A percentile compares a stretch with the other conserved stretches of the same genome.
phyloP scores from a whole-genome alignment of 2,113 vertebrate genomes.

The Heloderma charlesbogerti region DNA sequence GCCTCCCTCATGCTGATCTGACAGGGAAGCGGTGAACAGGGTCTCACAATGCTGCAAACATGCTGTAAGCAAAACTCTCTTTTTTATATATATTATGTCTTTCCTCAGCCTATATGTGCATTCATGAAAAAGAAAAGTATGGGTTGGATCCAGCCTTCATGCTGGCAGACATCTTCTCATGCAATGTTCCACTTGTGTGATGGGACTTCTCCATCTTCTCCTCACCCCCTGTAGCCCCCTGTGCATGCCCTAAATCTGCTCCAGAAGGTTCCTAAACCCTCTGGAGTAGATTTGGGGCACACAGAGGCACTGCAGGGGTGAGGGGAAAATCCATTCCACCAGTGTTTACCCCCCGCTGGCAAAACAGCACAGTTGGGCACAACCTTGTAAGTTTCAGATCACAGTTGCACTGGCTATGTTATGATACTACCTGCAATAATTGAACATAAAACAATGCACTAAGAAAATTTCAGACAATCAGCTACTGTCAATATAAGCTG shows the following conservation, averaged over 20 bases:
- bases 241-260: too few species aligned
- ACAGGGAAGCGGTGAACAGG: background rate
- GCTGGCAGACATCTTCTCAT: too few species aligned
- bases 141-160: too few species aligned
- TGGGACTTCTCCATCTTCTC: too few species aligned
- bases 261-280: too few species aligned
- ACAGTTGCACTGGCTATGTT: constrained; percentile 50
- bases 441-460: constrained; percentile 39
- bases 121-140: constrained; percentile 61
- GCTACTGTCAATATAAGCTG: constrained; percentile 34
- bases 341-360: too few species aligned
- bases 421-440: background rate
- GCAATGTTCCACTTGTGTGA: too few species aligned
- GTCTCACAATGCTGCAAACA: background rate
- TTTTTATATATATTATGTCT: background rate
- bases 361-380: too few species aligned
- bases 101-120: constrained; percentile 46
- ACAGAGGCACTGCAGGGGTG: too few species aligned
- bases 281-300: too few species aligned
- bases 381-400: constrained; percentile 51
- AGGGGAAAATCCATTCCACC: too few species aligned
- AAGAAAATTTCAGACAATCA: constrained; percentile 53
- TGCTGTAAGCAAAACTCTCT: background rate
- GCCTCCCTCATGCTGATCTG: background rate
- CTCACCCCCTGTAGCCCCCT: too few species aligned